These are phyloP conservation scores for Apodemus speciosus DNA, from an alignment of 2,113 vertebrate genomes.

Conservation along the genomic window DNA sequence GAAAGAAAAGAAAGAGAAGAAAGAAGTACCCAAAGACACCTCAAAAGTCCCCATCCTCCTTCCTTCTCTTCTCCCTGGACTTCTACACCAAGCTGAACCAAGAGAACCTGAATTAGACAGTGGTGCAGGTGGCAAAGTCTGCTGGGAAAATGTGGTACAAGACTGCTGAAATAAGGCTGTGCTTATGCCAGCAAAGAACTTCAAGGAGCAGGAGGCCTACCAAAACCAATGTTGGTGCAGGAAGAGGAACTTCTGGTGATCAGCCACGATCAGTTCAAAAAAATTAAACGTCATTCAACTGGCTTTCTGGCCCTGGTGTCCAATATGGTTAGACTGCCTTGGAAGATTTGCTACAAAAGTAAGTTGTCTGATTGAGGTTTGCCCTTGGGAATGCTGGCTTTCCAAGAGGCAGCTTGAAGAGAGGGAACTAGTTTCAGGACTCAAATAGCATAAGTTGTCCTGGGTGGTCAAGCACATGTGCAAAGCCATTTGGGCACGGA, in stretches of 20 bases:
- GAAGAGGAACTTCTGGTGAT: not conserved
- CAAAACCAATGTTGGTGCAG: accelerated
- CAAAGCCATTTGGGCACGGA: not conserved
- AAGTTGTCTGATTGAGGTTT: not conserved
- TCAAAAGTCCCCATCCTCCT: slow-evolving; percentile 62
- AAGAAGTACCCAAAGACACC: not conserved
- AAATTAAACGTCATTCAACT: slow-evolving; percentile 69
- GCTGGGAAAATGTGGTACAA: slow-evolving; percentile 72
- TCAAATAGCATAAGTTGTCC: not conserved
- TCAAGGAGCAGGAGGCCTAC: accelerated
- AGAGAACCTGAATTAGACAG: slow-evolving; percentile 66
- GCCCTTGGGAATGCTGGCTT: not conserved
- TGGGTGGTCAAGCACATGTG: not conserved
- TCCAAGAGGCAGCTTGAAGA: not conserved
- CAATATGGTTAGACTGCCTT: accelerated
- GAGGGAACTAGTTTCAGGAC: too few relatives aligned
- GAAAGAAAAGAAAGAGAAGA: not conserved
- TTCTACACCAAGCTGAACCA: slow-evolving; percentile 63
- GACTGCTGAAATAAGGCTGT: not conserved
- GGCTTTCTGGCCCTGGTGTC: not conserved
- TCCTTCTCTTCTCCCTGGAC: slow-evolving; percentile 81
- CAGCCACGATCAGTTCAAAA: not conserved
- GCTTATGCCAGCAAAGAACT: slow-evolving; percentile 2
- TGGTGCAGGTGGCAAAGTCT: slow-evolving; percentile 39
- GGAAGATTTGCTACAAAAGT: not conserved